Conservation (phyloP, 2,888 invertebrate genomes). For the Plagodis dolabraria region DNA sequence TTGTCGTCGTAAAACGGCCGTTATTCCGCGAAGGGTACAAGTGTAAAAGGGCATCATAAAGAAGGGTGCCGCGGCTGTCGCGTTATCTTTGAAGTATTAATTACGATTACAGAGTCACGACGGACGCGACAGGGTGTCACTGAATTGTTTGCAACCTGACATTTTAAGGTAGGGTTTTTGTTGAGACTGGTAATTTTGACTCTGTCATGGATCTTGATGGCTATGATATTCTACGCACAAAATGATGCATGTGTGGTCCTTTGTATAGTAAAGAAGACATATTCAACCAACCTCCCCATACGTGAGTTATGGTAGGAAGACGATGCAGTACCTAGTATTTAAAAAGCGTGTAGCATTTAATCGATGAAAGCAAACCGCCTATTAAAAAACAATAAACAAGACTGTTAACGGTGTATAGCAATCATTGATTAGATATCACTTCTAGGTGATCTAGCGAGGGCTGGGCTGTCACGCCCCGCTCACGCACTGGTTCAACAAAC, state of each 20-base stretch:
- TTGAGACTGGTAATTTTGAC: slow-evolving; percentile 28
- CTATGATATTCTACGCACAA: too few species aligned
- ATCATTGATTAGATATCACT: neutral
- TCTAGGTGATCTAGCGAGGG: slow-evolving; percentile 19
- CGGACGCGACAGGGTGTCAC: slow-evolving; percentile 9
- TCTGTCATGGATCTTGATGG: slow-evolving; percentile 1
- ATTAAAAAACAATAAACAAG: too few species aligned
- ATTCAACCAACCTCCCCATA: too few species aligned
- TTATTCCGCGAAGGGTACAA: slow-evolving; percentile 48
- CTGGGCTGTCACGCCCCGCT: slow-evolving; percentile 48
- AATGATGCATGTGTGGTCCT: too few species aligned
- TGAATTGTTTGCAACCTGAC: slow-evolving; percentile 20
- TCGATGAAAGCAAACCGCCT: too few species aligned
- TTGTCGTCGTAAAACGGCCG: slow-evolving; percentile 53
- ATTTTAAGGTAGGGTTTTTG: slow-evolving; percentile 18
- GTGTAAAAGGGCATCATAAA: slow-evolving; percentile 63
- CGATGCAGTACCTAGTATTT: too few species aligned
- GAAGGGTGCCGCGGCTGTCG: slow-evolving; percentile 48
- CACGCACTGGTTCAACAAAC: slow-evolving; percentile 51
- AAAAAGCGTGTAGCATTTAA: too few species aligned
- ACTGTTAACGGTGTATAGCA: too few species aligned
- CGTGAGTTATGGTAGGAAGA: too few species aligned
- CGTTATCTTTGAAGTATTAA: slow-evolving; percentile 61
- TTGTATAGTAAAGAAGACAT: too few species aligned
- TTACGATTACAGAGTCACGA: slow-evolving; percentile 57